Evolutionary conservation across 2,797 vertebrate genomes (phyloP), one percentile per base, ranked within the genome.

Genomic region (Pseudochromis fuscus): DNA sequence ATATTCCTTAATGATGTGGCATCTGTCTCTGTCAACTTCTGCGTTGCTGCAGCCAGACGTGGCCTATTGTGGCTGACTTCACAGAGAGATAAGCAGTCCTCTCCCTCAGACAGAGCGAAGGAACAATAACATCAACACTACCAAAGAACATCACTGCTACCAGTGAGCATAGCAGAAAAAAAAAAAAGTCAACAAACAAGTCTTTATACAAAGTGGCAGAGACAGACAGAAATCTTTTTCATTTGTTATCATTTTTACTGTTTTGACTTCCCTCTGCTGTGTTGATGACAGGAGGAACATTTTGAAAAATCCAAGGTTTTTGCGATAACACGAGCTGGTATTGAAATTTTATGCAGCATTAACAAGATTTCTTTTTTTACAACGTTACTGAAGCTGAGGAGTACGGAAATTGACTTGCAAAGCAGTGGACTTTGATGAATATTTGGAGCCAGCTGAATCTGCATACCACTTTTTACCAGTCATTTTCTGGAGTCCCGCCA

Each of bases 1-100:
- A 95, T 95, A 95, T 94, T 94, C 92, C 92, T 90, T 94, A 94
- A 95, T 93, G 93, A 94, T 64, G 91, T 77, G 78, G 87, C 93
- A 94, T 95, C 92, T 89, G 93, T 95, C 94, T 94, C 91, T 94
- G 94, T 94, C 94, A 94, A 77, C 77, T 69, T 75, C 59, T 18
- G 67, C 35, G 40, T 79, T 2, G 75, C 83, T 45, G 70, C 84
- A 84, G 81, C 88, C 89, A 85, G 89, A 85, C 79, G 45, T 49
- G 25, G 75, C 83, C 85, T 87, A 84, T 92, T 92, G 93, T 87
- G 89, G 84, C 77, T 70, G 89, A 88, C 89, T 93, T 93, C 82
- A 87, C 75, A 61, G 82, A 77, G 90, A 88, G 92, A 94, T 94
- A 94, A 94, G 92, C 87, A 77, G 81, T 87, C 79, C 38, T 85